Percentiles rank a stretch among this genome's conserved stretches.
phyloP scores from a whole-genome alignment of 2,888 invertebrate genomes.

The Drymonia ruficornis region DNA sequence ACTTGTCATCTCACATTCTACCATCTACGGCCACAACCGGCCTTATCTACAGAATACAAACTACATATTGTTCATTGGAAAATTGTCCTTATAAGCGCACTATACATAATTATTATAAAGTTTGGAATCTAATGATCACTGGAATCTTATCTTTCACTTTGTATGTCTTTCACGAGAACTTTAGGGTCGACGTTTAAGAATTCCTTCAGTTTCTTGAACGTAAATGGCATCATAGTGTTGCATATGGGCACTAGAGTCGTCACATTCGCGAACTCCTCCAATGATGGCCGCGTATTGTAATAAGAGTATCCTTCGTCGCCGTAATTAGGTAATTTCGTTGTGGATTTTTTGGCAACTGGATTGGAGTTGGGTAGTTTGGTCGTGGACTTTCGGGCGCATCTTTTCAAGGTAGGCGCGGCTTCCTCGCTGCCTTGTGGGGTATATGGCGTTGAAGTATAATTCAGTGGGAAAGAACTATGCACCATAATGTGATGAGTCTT shows the following conservation, averaged over 20 bases:
- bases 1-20: not conserved
- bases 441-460: conserved; percentile 35
- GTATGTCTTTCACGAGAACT: conserved; percentile 70
- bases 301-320: conserved; percentile 65
- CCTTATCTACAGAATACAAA: conserved; percentile 12
- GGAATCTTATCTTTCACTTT: conserved; percentile 18
- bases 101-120: not conserved
- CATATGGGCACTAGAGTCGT: conserved; percentile 81
- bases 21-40: conserved; percentile 6
- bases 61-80: conserved; percentile 1
- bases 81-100: conserved; percentile 1
- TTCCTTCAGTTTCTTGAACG: conserved; percentile 77
- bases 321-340: conserved; percentile 65
- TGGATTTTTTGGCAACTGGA: conserved; percentile 77
- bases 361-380: conserved; percentile 55
- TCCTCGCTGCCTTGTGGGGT: conserved; percentile 16
- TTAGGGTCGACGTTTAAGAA: conserved; percentile 79
- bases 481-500: conserved; percentile 49
- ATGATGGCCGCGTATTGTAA: conserved; percentile 74
- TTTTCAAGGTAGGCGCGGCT: conserved; percentile 26
- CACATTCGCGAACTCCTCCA: conserved; percentile 68
- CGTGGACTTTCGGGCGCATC: conserved; percentile 63
- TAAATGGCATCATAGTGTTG: conserved; percentile 72
- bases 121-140: conserved; percentile 16
- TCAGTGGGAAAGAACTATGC: conserved; percentile 42